Conservation (phyloP, 2,888 invertebrate genomes). For the Sipha maydis region DNA sequence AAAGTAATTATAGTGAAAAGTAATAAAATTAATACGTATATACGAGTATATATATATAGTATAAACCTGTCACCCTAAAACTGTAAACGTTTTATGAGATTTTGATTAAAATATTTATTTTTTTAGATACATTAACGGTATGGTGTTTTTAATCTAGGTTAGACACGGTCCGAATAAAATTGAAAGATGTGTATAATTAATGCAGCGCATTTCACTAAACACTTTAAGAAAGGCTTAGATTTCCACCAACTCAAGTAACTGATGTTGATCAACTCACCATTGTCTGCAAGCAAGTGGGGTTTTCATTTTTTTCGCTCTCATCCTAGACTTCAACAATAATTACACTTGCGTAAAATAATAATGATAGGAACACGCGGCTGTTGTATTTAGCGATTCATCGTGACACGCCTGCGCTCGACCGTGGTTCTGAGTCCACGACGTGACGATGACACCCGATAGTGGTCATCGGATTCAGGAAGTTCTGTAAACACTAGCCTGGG, state of each 20-base stretch:
- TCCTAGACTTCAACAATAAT: background rate
- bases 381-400: background rate
- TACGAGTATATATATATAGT: background rate
- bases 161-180: slow-evolving; percentile 18
- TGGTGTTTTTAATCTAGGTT: slow-evolving; percentile 51
- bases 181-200: slow-evolving; percentile 20
- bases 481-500: background rate
- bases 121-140: background rate
- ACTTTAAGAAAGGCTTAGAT: background rate
- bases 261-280: slow-evolving; percentile 5
- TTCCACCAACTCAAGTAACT: slow-evolving; percentile 10
- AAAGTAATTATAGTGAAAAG: slow-evolving; percentile 35
- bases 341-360: background rate
- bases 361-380: background rate
- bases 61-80: slow-evolving; percentile 15
- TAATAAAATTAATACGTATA: background rate
- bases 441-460: background rate
- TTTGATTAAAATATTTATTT: slow-evolving; percentile 1
- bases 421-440: background rate
- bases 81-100: slow-evolving; percentile 12
- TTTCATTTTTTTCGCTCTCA: background rate
- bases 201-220: slow-evolving; percentile 32
- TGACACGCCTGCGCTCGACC: background rate
- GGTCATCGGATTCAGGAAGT: background rate
- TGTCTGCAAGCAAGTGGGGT: background rate